phyloP scores from a whole-genome alignment of 2,113 vertebrate species.

The Ranitomeya imitator region DNA sequence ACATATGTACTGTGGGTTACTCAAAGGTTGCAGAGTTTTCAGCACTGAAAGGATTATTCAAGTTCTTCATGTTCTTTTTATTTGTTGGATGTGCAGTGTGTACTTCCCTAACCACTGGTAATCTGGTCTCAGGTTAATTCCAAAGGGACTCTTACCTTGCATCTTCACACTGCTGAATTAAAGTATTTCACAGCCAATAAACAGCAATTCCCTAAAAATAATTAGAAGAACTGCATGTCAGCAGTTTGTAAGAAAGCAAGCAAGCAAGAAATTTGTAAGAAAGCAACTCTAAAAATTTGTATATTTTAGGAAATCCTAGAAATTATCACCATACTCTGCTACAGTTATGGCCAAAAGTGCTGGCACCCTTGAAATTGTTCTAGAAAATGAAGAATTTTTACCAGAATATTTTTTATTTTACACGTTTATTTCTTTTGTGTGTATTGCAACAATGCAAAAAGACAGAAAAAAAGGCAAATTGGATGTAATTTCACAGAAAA shows the following conservation, averaged over 20 bases:
- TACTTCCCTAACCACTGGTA: conserved; percentile 23
- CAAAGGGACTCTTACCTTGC: not conserved
- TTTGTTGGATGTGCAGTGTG: conserved; percentile 32
- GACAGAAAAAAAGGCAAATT: too few species aligned
- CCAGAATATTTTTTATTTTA: too few species aligned
- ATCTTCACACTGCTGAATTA: not conserved
- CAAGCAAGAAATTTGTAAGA: not conserved
- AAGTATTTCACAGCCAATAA: not conserved
- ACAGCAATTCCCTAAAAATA: not conserved
- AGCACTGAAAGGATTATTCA: conserved; percentile 23
- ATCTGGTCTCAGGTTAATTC: conserved; percentile 2
- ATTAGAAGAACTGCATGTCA: not conserved
- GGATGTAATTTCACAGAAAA: too few species aligned
- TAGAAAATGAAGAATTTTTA: too few species aligned
- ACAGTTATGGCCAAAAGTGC: too few species aligned
- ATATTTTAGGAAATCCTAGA: not conserved
- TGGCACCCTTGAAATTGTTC: too few species aligned
- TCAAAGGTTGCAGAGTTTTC: conserved; percentile 25
- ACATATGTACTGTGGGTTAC: conserved; percentile 31
- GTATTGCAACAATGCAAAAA: too few species aligned
- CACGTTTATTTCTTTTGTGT: too few species aligned
- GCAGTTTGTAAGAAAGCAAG: not conserved
- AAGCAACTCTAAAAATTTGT: not conserved
- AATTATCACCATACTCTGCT: too few species aligned
- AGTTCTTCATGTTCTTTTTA: conserved; percentile 31